Base-by-base conservation (phyloP, 1,140 invertebrate species). In the Anastrepha obliqua region DNA sequence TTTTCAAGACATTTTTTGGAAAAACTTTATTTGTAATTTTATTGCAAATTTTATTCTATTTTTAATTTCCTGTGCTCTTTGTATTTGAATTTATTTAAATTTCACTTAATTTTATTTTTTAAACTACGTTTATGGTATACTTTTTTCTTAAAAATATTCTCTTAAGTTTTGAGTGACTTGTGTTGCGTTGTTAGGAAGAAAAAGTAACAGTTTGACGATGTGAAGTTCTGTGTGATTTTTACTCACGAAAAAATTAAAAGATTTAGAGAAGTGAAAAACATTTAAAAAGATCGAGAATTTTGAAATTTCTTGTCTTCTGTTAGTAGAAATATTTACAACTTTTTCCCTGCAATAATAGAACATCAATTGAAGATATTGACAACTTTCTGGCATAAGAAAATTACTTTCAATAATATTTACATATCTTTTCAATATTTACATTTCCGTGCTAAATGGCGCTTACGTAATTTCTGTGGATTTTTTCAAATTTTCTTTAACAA, bases 91-190 rank as follows among this genome's bases (percentile, higher is more conserved):
- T 11, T 58, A 55, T 3, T 58, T 59, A n/a, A 60, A 58, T 6
- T 59, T 58, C n/a, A 51, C 17, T 39, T 60, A 47, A 6, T 13
- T 59, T 20, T 11, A 20, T 11, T 20, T 59, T 85, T 62, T 65
- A 86, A 86, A 62, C 44, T 86, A 86, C 3, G 58, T 65, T 86
- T 62, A 86, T 42, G 5, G 9, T 86, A 62, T 86, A 65, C 39
- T 86, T 86, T 86, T 42, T 11, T 13, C 51, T 86, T 62, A 62
- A 58, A 85, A 86, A 29, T 86, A 86, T 55, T 15, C 59, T 55
- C 8, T 44, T 6, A 44, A 29, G 29, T 67, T 67, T 67, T 6
- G 29, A 67, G 17, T 62, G 60, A 11, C 51, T 55, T 62, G n/a
- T 62, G 4, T 62, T 15, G 13, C n/a, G 15, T 62, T 15, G 60